Base-by-base conservation (phyloP, 2,113 vertebrate genomes). In the Sorex fumeus region DNA sequence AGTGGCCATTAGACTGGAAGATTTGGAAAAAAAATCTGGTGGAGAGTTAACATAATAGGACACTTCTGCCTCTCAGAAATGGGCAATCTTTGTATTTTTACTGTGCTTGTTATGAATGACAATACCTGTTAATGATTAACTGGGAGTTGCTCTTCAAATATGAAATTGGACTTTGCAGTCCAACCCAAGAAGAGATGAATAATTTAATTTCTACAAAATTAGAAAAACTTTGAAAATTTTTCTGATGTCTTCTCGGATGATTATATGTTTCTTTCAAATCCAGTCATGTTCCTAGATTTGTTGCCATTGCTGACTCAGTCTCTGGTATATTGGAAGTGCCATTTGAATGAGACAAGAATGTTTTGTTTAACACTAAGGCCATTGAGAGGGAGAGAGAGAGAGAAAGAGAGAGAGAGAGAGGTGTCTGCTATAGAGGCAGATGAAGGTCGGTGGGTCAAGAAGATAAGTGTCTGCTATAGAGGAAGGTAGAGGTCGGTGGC, bases 71-170 rank as follows among this genome's bases (percentile, higher is more conserved):
- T 95, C 60, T 91, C 47, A 74, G 53, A 27, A 77, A 47, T 92
- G 67, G 66, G 40, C 43, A 76, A 19, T 21, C 30, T 70, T 88
- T 88, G 32, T 43, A 74, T 93, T 91, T 79, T 67, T 60, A 60
- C 66, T 84, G 70, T 86, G 64, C 47, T 91, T 88, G 21, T 87
- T 95, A 80, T 79, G 32, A 79, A 36, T 10, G 36, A 85, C 75
- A 91, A 93, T 79, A 93, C 90, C 90, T 93, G 50, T 80, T 95
- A 92, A 94, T 43, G 90, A 57, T 95, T 93, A 95, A 95, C 75
- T 72, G 40, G 32, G 53, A 83, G 67, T 77, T 94, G 82, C 43
- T 79, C 76, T 66, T 27, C 1, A 64, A 93, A 60, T 19, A 60
- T 60, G 47, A 60, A 60, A 4, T 76, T 84, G 86, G 28, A 27